phyloP scores from a whole-genome alignment of 2,113 vertebrate genomes.

The Pterocles gutturalis region DNA sequence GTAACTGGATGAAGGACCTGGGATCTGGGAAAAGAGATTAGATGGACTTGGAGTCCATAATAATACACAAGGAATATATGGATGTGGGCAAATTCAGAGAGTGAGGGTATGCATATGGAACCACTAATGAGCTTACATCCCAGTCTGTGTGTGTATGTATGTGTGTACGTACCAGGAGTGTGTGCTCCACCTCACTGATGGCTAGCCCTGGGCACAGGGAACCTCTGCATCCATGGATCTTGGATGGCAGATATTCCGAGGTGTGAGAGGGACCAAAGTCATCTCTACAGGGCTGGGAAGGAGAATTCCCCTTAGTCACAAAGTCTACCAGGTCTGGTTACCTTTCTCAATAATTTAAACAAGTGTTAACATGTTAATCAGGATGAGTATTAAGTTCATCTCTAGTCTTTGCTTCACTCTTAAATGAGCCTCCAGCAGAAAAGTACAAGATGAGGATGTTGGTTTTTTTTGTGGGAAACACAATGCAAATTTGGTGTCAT shows the following conservation, averaged over 20 bases:
- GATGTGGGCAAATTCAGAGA: background rate
- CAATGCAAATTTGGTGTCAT: background rate
- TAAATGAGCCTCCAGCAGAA: background rate
- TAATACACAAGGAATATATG: background rate
- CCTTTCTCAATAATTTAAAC: background rate
- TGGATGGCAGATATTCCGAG: too few species aligned
- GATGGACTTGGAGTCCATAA: background rate
- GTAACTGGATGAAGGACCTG: background rate
- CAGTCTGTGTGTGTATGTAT: background rate
- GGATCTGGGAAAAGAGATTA: background rate
- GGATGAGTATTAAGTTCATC: background rate
- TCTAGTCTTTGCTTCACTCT: background rate
- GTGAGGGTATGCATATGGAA: rapidly evolving
- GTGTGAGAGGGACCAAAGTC: background rate
- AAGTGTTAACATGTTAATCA: background rate
- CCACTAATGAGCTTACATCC: rapidly evolving
- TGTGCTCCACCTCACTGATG: background rate
- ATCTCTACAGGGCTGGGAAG: background rate
- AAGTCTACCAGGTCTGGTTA: background rate
- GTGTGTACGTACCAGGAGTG: background rate
- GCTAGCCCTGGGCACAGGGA: background rate
- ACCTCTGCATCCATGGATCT: background rate
- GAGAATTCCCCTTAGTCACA: background rate
- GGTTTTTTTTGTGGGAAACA: background rate
- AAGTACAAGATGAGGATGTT: background rate